phyloP scores from a whole-genome alignment of 2,113 vertebrate genomes.

The Nothocercus nigrocapillus region DNA sequence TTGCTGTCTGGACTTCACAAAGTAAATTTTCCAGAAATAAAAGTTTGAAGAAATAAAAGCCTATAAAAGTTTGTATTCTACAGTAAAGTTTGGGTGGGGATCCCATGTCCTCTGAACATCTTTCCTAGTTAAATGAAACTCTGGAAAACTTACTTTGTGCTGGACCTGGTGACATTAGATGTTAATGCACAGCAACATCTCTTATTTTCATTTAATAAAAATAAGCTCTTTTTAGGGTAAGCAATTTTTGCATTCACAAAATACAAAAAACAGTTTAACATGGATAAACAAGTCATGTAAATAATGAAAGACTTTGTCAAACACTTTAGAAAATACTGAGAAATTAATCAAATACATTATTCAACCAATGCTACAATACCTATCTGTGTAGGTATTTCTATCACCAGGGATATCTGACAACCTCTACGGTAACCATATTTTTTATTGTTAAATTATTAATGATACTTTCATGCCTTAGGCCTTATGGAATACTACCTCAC shows the following conservation, averaged over 20 bases:
- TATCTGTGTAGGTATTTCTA: neutral
- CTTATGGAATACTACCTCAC: neutral
- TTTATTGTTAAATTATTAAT: slow-evolving; percentile 43
- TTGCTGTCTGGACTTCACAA: neutral
- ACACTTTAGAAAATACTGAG: neutral
- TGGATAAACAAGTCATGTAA: neutral
- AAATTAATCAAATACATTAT: slow-evolving; percentile 15
- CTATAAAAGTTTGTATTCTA: fast-evolving
- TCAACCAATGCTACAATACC: neutral
- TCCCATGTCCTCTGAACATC: neutral
- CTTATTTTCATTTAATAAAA: neutral
- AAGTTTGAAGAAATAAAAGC: too few species aligned
- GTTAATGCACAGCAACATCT: neutral
- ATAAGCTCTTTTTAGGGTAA: neutral
- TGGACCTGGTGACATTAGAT: neutral
- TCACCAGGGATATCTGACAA: neutral
- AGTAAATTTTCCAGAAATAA: neutral
- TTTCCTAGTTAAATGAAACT: neutral
- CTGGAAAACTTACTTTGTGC: neutral
- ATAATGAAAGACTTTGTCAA: neutral
- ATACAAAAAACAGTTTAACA: neutral
- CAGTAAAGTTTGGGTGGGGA: neutral
- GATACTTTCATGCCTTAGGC: neutral
- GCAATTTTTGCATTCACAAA: neutral
- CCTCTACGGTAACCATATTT: neutral